Evolutionary conservation across 2,888 invertebrate species (phyloP), one percentile per base, ranked within the genome.

Genomic region (Pilophorus perplexus): DNA sequence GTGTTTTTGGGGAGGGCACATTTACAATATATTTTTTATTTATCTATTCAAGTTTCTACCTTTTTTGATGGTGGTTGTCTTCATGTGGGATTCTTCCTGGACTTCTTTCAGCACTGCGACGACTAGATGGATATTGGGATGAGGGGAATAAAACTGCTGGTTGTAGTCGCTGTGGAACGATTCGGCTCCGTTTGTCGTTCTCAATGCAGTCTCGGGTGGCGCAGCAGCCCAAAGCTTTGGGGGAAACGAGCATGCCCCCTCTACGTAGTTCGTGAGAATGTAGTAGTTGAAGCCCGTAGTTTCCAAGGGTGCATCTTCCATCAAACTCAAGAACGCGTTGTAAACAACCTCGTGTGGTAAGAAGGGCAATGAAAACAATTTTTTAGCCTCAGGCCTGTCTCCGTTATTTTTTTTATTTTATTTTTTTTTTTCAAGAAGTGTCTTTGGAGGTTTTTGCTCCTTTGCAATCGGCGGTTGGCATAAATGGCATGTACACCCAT

Each of bases 221-320:
- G 48, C 48, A 48, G 48, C 48, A 48, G 8, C 48, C 48, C 48
- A 48, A 48, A 48, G 5, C 8, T 48, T 4, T 4, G 48, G 48
- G 27, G 28, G 27, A 54, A 54, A 54, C 54, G 54, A 28, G 28
- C 25, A 54, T 10, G 14, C 54, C 54, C 27, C 28, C 28, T 54
- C 28, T 4, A 54, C 14, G 14, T 28, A 54, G 28, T 54, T 54
- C 27, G 54, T 28, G 3, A 54, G 28, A 54, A 54, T 54, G 27
- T 27, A 25, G 28, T 54, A 23, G 3, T n/a, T 54, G 27, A 54
- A 48, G 22, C 5, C 50, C 12, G 8, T 50, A 22, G 50, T 50
- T 44, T n/a, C 44, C 6, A 10, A 44, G 14, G n/a, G n/a, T n/a
- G n/a, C n/a, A n/a, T n/a, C n/a, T n/a, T n/a, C n/a, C n/a, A 10